Conservation (phyloP, 2,888 invertebrate genomes). For the Orchesella flavescens region DNA sequence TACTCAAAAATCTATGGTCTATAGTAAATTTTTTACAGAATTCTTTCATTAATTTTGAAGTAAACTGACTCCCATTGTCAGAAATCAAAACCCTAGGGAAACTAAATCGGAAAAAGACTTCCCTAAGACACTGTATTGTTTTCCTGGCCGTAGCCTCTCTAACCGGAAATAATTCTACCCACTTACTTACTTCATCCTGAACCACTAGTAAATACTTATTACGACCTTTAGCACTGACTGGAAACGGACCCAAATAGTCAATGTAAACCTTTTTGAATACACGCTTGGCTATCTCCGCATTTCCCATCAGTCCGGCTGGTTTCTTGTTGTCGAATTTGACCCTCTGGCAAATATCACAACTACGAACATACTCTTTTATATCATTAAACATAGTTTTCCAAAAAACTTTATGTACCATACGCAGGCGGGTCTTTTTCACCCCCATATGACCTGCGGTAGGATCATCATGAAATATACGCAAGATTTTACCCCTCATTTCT, state of each 20-base stretch:
- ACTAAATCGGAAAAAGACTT: too few species aligned
- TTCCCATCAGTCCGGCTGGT: constrained; percentile 54
- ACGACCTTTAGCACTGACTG: constrained; percentile 15
- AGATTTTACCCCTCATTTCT: constrained; percentile 25
- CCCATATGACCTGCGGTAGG: constrained; percentile 64
- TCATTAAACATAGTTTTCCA: constrained; percentile 66
- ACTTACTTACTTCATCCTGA: constrained; percentile 54
- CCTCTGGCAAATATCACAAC: constrained; percentile 64
- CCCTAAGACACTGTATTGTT: too few species aligned
- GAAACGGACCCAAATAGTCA: constrained; percentile 66
- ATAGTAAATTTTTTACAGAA: too few species aligned
- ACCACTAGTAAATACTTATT: constrained; percentile 61
- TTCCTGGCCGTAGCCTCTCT: constrained; percentile 53
- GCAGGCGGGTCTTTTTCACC: constrained; percentile 57
- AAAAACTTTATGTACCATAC: constrained; percentile 50
- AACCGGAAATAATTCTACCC: constrained; percentile 66
- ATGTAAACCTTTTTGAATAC: constrained; percentile 56
- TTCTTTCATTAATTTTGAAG: too few species aligned
- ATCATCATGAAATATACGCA: constrained; percentile 65
- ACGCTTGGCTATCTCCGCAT: background rate
- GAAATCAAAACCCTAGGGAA: too few species aligned
- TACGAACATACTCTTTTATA: constrained; percentile 53
- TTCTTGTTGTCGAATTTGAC: constrained; percentile 40
- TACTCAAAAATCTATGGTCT: too few species aligned
- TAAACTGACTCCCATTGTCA: too few species aligned